phyloP scores from a whole-genome alignment of 2,113 vertebrate genomes.

The Todiramphus chloris region DNA sequence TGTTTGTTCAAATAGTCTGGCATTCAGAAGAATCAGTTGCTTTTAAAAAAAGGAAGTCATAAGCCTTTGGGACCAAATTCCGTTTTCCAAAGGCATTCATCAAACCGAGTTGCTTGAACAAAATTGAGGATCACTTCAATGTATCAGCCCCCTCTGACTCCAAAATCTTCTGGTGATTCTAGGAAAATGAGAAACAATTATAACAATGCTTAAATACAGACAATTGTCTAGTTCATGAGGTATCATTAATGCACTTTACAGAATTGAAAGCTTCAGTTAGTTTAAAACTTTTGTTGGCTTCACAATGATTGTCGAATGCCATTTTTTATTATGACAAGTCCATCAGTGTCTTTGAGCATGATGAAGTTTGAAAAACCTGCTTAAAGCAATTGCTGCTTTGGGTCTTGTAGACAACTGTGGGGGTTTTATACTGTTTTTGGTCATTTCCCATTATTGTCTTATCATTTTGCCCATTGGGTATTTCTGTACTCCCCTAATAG shows the following conservation, averaged over 20 bases:
- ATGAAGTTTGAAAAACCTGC: not conserved
- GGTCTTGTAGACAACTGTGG: not conserved
- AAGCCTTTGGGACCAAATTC: not conserved
- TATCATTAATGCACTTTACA: not conserved
- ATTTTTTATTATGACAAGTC: not conserved
- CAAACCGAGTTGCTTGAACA: not conserved
- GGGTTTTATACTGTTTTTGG: not conserved
- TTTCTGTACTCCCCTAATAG: not conserved
- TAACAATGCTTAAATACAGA: not conserved
- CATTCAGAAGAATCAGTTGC: not conserved
- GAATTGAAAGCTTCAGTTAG: not conserved
- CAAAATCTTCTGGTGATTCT: not conserved
- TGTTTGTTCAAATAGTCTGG: not conserved
- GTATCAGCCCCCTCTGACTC: not conserved
- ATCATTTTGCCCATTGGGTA: not conserved
- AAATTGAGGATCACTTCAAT: not conserved
- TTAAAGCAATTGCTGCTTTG: not conserved
- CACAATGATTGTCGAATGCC: not conserved
- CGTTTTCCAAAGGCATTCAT: not conserved
- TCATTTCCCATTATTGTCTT: not conserved
- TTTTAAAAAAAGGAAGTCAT: not conserved
- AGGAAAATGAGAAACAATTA: not conserved
- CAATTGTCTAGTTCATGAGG: not conserved
- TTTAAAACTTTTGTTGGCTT: not conserved
- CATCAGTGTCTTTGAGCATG: not conserved